These are phyloP conservation scores for Abscondita cerata DNA, from an alignment of 2,888 invertebrate genomes.

Conservation along the genomic window DNA sequence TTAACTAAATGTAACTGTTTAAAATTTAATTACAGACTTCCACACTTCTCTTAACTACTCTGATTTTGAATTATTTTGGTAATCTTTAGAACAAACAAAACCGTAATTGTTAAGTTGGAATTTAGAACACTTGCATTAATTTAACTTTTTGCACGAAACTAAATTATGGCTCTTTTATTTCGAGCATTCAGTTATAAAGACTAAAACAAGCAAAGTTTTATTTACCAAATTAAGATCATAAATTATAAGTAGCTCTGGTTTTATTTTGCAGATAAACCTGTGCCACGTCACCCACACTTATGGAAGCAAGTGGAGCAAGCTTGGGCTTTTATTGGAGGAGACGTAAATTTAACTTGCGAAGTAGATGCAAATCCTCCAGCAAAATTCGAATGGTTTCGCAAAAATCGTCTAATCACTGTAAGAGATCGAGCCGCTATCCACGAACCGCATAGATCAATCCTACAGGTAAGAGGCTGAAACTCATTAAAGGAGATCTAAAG, in stretches of 20 bases:
- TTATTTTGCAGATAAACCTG: conserved; percentile 37
- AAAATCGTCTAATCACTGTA: conserved; percentile 43
- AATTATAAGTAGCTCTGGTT: no score
- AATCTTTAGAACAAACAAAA: conserved; percentile 23
- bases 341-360: conserved; percentile 72
- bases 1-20: conserved; percentile 32
- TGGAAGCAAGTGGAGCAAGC: conserved; percentile 53
- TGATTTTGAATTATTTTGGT: conserved; percentile 31
- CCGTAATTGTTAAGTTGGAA: conserved; percentile 24
- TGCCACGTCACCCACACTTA: conserved; percentile 35
- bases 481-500: not conserved
- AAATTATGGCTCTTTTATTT: conserved; percentile 4
- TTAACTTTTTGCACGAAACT: conserved; percentile 10
- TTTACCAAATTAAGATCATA: not conserved
- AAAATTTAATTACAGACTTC: conserved; percentile 32
- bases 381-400: conserved; percentile 61
- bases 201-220: not conserved
- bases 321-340: conserved; percentile 62
- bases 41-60: conserved; percentile 21
- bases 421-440: conserved; percentile 27
- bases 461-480: conserved; percentile 16
- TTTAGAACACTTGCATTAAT: conserved; percentile 9
- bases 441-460: conserved; percentile 26
- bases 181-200: not conserved
- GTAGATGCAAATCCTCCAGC: conserved; percentile 73